Evolutionary conservation across 2,113 vertebrate species (phyloP).

Genomic region (Genyomyrus donnyi): DNA sequence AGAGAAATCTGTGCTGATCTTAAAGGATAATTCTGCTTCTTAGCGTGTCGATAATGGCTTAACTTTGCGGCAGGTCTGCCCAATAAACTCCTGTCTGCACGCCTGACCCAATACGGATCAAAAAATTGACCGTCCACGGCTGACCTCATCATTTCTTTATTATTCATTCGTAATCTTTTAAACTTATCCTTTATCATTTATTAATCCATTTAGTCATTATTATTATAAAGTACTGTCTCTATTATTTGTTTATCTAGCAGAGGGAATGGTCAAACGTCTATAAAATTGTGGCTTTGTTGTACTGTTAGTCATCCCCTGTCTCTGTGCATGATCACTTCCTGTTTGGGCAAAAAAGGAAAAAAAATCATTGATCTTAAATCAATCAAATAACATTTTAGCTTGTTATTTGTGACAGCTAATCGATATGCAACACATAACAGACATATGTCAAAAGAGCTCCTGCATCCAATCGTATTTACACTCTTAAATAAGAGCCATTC

Average conservation of each 20-base stretch:
- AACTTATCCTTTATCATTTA: background rate
- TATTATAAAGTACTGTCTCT: background rate
- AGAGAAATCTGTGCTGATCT: background rate
- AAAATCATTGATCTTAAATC: background rate
- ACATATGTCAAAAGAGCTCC: background rate
- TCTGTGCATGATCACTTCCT: background rate
- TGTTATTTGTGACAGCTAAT: background rate
- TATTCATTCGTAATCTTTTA: background rate
- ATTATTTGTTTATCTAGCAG: background rate
- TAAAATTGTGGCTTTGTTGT: background rate
- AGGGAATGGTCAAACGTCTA: background rate
- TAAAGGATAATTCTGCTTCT: slow-evolving; percentile 15
- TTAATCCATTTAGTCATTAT: background rate
- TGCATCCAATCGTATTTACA: background rate
- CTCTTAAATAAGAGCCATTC: background rate
- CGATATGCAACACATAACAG: background rate
- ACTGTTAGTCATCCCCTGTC: background rate
- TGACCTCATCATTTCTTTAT: slow-evolving; percentile 6
- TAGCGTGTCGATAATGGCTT: slow-evolving; percentile 19
- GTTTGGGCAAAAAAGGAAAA: background rate
- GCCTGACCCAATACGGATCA: slow-evolving; percentile 12
- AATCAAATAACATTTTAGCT: background rate
- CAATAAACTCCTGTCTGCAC: slow-evolving; percentile 9
- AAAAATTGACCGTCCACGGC: background rate
- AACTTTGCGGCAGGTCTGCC: slow-evolving; percentile 10